These are phyloP conservation scores for Clostera curtula DNA, from an alignment of 2,888 invertebrate genomes.

Conservation along the genomic window DNA sequence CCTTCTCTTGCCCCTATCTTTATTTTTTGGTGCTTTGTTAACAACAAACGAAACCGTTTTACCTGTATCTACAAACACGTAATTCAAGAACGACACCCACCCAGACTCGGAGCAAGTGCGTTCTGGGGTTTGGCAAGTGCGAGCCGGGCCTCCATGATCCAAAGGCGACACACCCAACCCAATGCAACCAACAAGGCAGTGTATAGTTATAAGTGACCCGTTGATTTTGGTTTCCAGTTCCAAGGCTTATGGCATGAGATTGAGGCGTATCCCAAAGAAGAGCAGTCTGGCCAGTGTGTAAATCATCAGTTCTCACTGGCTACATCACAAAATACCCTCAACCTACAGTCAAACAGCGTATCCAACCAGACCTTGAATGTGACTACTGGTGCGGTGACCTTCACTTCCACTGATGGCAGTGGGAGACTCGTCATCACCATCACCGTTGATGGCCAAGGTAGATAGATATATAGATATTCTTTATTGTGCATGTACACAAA, in stretches of 20 bases:
- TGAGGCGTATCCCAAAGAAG: conserved; percentile 23
- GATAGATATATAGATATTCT: background rate
- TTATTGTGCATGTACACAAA: no score
- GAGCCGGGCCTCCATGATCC: no score
- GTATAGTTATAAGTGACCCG: no score
- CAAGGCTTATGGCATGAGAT: conserved; percentile 26
- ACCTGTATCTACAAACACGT: no score
- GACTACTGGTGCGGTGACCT: conserved; percentile 15
- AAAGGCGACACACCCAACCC: no score
- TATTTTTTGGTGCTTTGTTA: no score
- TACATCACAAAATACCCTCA: conserved; percentile 8
- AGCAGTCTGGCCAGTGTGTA: conserved; percentile 26
- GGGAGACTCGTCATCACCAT: conserved; percentile 14
- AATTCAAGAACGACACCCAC: no score
- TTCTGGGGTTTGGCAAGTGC: no score
- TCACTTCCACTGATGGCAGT: conserved; percentile 11
- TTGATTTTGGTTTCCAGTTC: conserved; percentile 13
- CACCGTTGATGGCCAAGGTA: conserved; percentile 6
- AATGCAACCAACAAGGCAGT: no score
- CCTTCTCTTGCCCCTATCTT: no score
- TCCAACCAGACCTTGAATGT: conserved; percentile 18
- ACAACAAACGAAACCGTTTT: no score
- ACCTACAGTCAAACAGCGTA: conserved; percentile 25
- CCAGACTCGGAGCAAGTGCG: no score
- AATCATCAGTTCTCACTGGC: conserved; percentile 19